These are phyloP conservation scores for Delia radicum DNA, from an alignment of 1,140 invertebrate genomes.

Conservation along the genomic window DNA sequence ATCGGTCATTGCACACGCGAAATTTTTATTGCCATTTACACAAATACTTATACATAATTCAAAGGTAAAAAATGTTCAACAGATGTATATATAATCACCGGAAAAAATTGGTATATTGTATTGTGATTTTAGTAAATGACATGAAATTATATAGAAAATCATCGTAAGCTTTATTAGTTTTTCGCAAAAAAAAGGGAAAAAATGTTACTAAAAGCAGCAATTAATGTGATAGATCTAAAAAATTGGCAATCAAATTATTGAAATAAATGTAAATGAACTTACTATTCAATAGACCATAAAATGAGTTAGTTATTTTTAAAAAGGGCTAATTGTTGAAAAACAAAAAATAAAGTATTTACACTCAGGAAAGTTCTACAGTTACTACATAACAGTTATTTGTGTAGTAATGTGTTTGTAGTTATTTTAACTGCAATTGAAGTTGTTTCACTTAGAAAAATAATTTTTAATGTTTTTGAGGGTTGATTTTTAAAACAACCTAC, in stretches of 20 bases:
- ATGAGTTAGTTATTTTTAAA: not conserved
- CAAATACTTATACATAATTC: not conserved
- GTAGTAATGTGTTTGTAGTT: no score
- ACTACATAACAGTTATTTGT: no score
- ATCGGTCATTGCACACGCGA: constrained; percentile 10
- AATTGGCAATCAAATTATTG: not conserved
- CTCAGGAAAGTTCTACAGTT: no score
- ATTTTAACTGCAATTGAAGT: no score
- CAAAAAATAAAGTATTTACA: no score
- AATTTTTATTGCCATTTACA: not conserved
- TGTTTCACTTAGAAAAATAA: no score
- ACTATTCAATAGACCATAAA: not conserved
- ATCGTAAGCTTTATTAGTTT: constrained; percentile 21
- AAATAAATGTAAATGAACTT: not conserved
- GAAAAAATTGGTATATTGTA: constrained; percentile 15
- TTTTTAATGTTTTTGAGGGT: no score
- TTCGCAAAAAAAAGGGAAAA: no score
- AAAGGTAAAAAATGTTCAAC: not conserved
- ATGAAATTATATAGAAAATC: no score
- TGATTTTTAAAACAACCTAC: no score
- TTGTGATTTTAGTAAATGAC: not conserved
- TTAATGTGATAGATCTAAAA: not conserved
- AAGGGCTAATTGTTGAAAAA: not conserved
- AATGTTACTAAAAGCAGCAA: not conserved
- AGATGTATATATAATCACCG: not conserved